Percentiles rank a stretch among this genome's conserved stretches.
Conservation (phyloP, 1,140 invertebrate species). For the Lineus longissimus region DNA sequence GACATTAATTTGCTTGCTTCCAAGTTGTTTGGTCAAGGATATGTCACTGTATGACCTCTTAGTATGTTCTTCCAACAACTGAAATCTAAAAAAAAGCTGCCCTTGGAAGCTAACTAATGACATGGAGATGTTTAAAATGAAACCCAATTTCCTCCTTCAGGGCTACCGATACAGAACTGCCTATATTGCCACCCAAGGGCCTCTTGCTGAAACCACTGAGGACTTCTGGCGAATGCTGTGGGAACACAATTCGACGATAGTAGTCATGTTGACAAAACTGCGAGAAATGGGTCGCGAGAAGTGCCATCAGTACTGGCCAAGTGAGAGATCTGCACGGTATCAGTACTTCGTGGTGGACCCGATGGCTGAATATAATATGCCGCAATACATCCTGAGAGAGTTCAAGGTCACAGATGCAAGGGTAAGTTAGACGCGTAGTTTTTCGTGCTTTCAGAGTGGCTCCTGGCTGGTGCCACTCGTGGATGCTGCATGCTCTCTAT, state of each 20-base stretch:
- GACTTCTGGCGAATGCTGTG: constrained; percentile 99
- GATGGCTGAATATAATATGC: constrained; percentile 99
- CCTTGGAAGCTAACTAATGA: too few relatives aligned
- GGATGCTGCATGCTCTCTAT: too few relatives aligned
- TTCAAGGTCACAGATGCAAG: constrained; percentile 81
- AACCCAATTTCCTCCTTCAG: constrained; percentile 47
- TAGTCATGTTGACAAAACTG: constrained; percentile 97
- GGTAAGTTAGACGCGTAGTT: constrained; percentile 35
- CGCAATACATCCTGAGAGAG: constrained; percentile 95
- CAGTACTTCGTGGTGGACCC: constrained; percentile 98
- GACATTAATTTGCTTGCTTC: too few relatives aligned
- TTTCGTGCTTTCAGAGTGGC: too few relatives aligned
- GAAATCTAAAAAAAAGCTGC: too few relatives aligned
- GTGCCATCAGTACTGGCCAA: constrained; percentile 99
- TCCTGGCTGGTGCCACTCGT: too few relatives aligned
- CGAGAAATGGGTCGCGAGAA: constrained; percentile 97
- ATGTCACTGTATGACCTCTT: too few relatives aligned
- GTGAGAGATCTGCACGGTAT: constrained; percentile 89
- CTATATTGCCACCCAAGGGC: constrained; percentile 98
- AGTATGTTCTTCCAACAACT: too few relatives aligned
- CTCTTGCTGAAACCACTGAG: constrained; percentile 90
- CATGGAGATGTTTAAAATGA: too few relatives aligned
- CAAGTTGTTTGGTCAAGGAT: too few relatives aligned
- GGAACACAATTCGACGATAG: constrained; percentile 99
- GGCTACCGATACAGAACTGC: constrained; percentile 89